phyloP scores from a whole-genome alignment of 2,888 invertebrate species.

The Cybosia mesomella region DNA sequence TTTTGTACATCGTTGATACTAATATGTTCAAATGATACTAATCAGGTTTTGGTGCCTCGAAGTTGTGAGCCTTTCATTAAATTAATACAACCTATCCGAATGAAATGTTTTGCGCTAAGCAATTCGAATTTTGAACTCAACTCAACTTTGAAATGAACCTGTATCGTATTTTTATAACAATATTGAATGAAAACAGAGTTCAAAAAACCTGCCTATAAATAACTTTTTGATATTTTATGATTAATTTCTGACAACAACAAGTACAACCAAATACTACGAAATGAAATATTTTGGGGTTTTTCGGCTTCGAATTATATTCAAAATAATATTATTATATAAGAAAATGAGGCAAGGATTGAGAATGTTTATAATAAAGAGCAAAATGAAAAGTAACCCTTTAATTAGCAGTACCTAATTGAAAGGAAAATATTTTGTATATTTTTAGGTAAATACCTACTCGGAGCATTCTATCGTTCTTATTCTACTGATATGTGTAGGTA shows the following conservation, averaged over 20 bases:
- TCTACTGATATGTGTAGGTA: background rate
- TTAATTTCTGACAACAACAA: slow-evolving; percentile 1
- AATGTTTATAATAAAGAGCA: background rate
- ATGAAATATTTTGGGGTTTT: background rate
- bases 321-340: background rate
- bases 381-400: background rate
- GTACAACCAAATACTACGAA: background rate
- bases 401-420: background rate
- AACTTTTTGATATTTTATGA: background rate
- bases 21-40: too few relatives aligned
- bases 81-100: background rate
- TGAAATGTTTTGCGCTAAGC: background rate
- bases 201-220: background rate
- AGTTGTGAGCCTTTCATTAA: background rate
- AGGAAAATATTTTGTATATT: background rate
- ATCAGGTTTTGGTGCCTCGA: too few relatives aligned
- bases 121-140: background rate
- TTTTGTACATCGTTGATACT: too few relatives aligned
- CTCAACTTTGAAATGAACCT: background rate
- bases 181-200: background rate
- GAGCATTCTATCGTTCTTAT: background rate
- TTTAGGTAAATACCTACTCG: background rate
- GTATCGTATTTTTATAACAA: background rate
- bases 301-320: background rate
- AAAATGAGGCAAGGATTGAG: slow-evolving; percentile 1